Evolutionary conservation across 2,888 invertebrate species (phyloP), one percentile per base, ranked within the genome.

Genomic region (Philaethria dido): DNA sequence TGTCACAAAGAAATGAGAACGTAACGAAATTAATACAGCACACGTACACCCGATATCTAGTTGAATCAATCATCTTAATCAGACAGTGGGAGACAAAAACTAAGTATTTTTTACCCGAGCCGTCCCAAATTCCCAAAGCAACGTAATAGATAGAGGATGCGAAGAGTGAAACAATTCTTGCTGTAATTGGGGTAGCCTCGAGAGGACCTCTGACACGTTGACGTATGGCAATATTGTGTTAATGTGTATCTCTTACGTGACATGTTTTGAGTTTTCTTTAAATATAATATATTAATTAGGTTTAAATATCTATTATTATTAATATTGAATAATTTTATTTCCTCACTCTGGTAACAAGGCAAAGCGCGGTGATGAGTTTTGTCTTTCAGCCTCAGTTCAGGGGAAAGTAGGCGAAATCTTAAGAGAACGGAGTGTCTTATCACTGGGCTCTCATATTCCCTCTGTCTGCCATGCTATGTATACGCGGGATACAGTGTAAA

Each of bases 201-300:
- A 74, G 88, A 84, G 84, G 77, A 75, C 77, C 75, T 76, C 75
- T 81, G 89, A 83, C 88, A 82, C 77, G 73, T 78, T 86, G 88
- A 88, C 89, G 80, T 86, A 88, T 88, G 86, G 86, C 86, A 82
- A 88, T 88, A 88, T 87, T 87, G 86, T 88, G 87, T 83, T 87
- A 88, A 89, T 84, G 84, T 83, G 77, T 57, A 52, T 64, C 65
- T 66, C 60, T 69, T 48, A 66, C 50, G 64, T 66, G 62, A 62
- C 65, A 42, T n/a, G n/a, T n/a, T 14, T 22, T 14, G 47, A 45
- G 48, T 55, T 59, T 16, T 52, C 14, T 29, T n/a, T 52, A n/a
- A n/a, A 9, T n/a, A 29, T 52, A n/a, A 11, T 29, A 14, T 52
- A 29, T 16, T 8, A 9, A 29, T 25, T 50, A 50, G 33, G n/a